Base-by-base conservation (phyloP, 2,888 invertebrate species). In the Mythimna vitellina region DNA sequence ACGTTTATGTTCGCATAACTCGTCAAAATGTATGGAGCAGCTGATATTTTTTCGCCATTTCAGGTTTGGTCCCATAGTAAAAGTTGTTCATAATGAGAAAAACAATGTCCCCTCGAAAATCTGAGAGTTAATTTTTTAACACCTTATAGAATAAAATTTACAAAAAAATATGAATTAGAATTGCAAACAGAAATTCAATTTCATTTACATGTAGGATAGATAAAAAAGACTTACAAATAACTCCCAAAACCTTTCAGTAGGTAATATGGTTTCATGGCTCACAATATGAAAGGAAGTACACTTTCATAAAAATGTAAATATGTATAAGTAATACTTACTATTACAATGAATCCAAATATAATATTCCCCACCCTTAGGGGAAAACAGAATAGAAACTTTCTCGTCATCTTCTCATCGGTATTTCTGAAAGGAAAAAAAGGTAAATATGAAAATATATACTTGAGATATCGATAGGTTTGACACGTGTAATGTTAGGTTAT, bases 301-400 rank as follows among this genome's bases (percentile, higher is more conserved):
- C 10, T 64, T 76, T 60, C 46, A 64, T 70, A 65, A 62, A 65
- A 57, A 80, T 72, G 58, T 70, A 66, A 65, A 72, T 63, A 63
- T 14, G 38, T 6, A n/a, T 29, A 73, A 65, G 53, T 65, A 65
- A 64, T 87, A 95, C 96, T 95, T 90, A 96, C 96, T 85, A 96
- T 92, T 76, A 96, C 89, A 85, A 94, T 92, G 87, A 94, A 96
- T 71, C 96, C 96, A 76, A 95, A 95, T 62, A 96, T 89, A 81
- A 95, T 92, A 87, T 96, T 96, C 72, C 96, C 96, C 89, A 92
- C 86, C 87, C 95, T 87, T 53, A 96, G 87, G 73, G 96, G 96
- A 83, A 96, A 96, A 86, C 96, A 96, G 83, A 94, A 95, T 46
- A 96, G 89, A 88, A 96, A 96, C 87, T 96, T 96, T 86, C 96